Conservation (phyloP, 2,888 invertebrate species). For the Nasonia oneida region DNA sequence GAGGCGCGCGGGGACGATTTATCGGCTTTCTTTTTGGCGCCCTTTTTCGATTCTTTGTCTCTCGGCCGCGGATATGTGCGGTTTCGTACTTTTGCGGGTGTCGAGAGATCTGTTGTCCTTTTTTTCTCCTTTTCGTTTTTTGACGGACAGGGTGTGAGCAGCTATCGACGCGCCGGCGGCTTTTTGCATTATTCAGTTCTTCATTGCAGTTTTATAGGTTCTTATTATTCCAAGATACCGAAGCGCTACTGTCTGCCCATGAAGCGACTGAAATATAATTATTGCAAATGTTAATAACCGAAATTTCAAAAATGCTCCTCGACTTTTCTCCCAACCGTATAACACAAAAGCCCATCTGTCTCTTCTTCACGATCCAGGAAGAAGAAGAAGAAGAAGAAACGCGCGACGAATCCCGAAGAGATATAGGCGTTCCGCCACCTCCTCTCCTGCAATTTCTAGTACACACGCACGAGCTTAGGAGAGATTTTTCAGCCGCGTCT, state of each 20-base stretch:
- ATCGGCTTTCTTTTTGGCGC: constrained; percentile 41
- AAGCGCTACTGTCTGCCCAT: too few species aligned
- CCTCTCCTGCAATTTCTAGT: constrained; percentile 21
- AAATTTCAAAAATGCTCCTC: background rate
- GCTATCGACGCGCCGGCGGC: background rate
- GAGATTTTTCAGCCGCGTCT: constrained; percentile 27
- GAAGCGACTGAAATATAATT: too few species aligned
- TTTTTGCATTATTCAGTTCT: background rate
- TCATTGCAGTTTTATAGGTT: background rate
- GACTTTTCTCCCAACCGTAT: background rate
- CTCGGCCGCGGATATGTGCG: constrained; percentile 48
- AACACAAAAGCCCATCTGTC: constrained; percentile 1
- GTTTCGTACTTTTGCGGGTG: constrained; percentile 62
- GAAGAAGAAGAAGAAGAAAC: constrained; percentile 10
- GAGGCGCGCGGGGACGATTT: constrained; percentile 40
- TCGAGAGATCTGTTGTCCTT: constrained; percentile 53
- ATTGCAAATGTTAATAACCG: too few species aligned
- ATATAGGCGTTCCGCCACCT: constrained; percentile 50
- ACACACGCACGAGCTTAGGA: constrained; percentile 26
- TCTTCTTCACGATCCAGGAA: constrained; percentile 41
- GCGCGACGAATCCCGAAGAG: constrained; percentile 48
- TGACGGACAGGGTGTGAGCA: background rate
- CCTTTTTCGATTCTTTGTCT: constrained; percentile 52
- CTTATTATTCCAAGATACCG: background rate
- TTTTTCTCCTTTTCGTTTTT: constrained; percentile 31